Evolutionary conservation across 2,797 vertebrate genomes (phyloP).

Genomic region (Amblyopsis hoosieri): DNA sequence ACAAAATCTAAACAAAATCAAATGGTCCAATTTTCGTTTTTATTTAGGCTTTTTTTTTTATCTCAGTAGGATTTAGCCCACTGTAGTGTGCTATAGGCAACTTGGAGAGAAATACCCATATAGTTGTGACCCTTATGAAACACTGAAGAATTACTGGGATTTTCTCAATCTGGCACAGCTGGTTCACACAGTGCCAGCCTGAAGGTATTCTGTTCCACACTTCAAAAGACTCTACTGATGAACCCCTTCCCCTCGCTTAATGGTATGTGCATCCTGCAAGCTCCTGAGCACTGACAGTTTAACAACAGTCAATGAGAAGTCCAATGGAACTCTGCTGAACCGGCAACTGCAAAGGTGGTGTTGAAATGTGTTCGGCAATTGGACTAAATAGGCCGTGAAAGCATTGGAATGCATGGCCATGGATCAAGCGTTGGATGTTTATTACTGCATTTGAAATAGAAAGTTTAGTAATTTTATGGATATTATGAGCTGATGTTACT

Average conservation of each 20-base stretch:
- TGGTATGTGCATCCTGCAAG: constrained; percentile 55
- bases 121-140: constrained; percentile 28
- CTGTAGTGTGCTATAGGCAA: constrained; percentile 34
- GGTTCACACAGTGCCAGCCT: constrained; percentile 49
- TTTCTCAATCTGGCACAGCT: constrained; percentile 38
- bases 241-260: constrained; percentile 36
- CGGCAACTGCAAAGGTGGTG: constrained; percentile 43
- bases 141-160: constrained; percentile 24
- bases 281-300: constrained; percentile 46
- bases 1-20: constrained; percentile 39
- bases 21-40: constrained; percentile 33
- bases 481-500: too few relatives aligned
- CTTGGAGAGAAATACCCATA: constrained; percentile 33
- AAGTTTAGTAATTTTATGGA: too few relatives aligned
- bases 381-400: constrained; percentile 55
- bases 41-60: constrained; percentile 35
- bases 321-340: constrained; percentile 44
- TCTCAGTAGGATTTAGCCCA: constrained; percentile 33
- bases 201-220: constrained; percentile 52
- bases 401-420: constrained; percentile 39
- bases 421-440: constrained; percentile 42
- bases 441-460: background rate
- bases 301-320: constrained; percentile 47
- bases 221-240: constrained; percentile 39
- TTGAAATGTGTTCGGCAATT: constrained; percentile 44